Evolutionary conservation across 1,140 invertebrate genomes (phyloP), one percentile per base, ranked within the genome.

Genomic region (Trinorchestia longiramus): DNA sequence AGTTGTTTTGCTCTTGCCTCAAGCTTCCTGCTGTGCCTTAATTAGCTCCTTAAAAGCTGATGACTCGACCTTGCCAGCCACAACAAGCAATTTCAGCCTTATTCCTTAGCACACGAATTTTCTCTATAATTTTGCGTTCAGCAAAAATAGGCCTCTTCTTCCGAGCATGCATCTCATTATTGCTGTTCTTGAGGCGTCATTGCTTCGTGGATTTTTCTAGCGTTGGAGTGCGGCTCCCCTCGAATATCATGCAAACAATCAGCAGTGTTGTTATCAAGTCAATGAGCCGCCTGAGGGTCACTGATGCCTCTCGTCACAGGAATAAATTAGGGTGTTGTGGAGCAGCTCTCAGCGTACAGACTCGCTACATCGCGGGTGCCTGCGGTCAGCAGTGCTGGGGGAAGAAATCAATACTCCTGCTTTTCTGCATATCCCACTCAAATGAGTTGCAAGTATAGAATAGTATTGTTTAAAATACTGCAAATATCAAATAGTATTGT

Each of bases 231-330:
- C 88, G 44, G 23, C 92, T 47, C 92, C 44, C 43, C 43, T 43
- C 40, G 36, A 94, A 94, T 94, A 94, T 94, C 92, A 45, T 47
- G 44, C 92, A 94, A 45, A 94, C 92, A 94, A 94, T 94, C 92
- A 94, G 44, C 92, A 94, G 92, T 40, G 43, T 40, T 94, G 92
- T 94, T 94, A 94, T 94, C 43, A 47, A 47, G 92, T 44, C 92
- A 94, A 94, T 94, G 92, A 94, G 92, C 92, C 92, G 44, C 43
- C 43, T 43, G 43, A 94, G 92, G 92, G 92, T 94, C 43, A 47
- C 92, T 94, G 44, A 94, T 3, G 44, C 92, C 44, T 42, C 92
- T 90, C 92, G 92, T 94, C 92, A 94, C 43, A 0, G 92, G 92
- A 94, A 94, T 94, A 94, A 94, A 94, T 94, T 94, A 94, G 43